Base-by-base conservation (phyloP, 2,113 vertebrate species). In the Gymnobelideus leadbeateri region DNA sequence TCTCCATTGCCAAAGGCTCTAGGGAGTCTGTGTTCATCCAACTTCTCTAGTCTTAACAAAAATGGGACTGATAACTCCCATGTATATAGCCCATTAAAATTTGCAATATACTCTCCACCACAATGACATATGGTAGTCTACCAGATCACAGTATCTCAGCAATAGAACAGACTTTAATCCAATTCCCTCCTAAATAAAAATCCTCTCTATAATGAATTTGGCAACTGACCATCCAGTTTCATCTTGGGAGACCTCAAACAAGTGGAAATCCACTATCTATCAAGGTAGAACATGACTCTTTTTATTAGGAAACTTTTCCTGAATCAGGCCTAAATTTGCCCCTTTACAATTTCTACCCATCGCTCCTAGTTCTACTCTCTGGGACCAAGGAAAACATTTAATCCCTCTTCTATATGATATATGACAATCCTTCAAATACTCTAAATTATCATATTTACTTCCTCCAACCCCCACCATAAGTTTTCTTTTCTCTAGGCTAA, bases 61-160 rank as follows among this genome's bases (percentile, higher is more conserved):
- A 96, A 94, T 92, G 51, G 37, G 89, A 94, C 31, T 12, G 57
- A 14, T 68, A 68, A 61, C 28, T 68, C 28, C 37, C 11, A 68
- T 37, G 28, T 37, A 68, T 37, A 37, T 4, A 68, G 2, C 57
- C 9, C 57, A 61, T 61, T 11, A 61, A 61, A 3, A 61, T 61
- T 61, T 31, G 28, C 28, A 61, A 12, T 61, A 31, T 31, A 61
- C 2, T 61, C 11, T 61, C 57, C 14, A 10, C 26, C 28, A 61
- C 57, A 61, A 0, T 61, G 57, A 61, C 11, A 31, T 3, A 31
- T 61, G 57, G 57, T 55, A 55, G 54, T 61, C 10, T 10, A 31
- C 57, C 57, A 61, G 26, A 61, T 61, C 57, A 61, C 28, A 61
- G 57, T 8, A 55, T 61, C 57, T 61, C 10, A 14, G 2, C 57